Conservation (phyloP, 2,888 invertebrate genomes). For the Callyntrura sp. region DNA sequence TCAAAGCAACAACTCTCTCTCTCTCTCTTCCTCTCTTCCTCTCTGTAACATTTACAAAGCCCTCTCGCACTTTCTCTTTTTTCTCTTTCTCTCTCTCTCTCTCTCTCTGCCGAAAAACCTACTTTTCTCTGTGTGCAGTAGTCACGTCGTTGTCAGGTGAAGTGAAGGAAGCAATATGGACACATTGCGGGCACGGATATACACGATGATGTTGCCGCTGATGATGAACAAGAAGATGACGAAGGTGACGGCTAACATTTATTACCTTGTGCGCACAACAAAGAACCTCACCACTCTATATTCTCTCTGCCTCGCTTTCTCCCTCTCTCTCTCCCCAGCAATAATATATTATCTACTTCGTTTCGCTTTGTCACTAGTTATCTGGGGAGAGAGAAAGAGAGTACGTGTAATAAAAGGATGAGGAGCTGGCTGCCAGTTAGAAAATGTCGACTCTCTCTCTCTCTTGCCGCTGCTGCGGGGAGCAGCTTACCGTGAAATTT, state of each 20-base stretch:
- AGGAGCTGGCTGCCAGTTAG: too few relatives aligned
- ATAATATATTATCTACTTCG: slow-evolving; percentile 3
- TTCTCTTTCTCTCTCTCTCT: background rate
- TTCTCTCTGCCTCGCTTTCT: too few relatives aligned
- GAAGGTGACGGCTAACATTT: slow-evolving; percentile 46
- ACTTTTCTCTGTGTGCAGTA: too few relatives aligned
- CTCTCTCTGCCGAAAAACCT: background rate
- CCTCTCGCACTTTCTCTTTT: background rate
- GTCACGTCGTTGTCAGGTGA: slow-evolving; percentile 20
- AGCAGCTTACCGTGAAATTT: slow-evolving; percentile 35
- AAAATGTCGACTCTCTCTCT: too few relatives aligned
- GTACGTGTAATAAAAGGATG: background rate
- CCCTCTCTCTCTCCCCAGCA: too few relatives aligned
- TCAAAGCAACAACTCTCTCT: background rate
- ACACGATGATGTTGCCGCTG: background rate
- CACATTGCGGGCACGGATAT: slow-evolving; percentile 23
- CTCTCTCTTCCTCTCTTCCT: background rate
- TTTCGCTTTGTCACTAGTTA: background rate
- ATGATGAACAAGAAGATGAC: slow-evolving; percentile 27
- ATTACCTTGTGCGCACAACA: slow-evolving; percentile 29
- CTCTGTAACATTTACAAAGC: background rate
- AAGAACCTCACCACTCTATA: background rate
- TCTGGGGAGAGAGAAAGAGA: background rate
- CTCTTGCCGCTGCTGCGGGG: background rate
- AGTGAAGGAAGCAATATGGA: slow-evolving; percentile 32